A percentile compares a stretch with the other conserved stretches of the same genome.
phyloP scores from a whole-genome alignment of 2,797 vertebrate species.

The Coluber constrictor region DNA sequence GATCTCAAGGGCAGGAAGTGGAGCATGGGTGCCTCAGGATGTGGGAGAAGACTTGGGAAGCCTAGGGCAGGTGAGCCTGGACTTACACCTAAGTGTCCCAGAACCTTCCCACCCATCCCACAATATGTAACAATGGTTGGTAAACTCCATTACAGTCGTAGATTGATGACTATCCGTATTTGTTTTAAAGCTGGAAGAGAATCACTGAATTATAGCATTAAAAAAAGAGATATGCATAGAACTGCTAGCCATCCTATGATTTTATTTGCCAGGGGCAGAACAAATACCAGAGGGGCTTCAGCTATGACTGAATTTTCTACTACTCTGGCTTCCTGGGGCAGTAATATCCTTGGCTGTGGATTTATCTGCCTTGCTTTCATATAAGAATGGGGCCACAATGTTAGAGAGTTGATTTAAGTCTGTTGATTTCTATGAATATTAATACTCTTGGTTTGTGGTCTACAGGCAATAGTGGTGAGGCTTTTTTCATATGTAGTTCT shows the following conservation, averaged over 20 bases:
- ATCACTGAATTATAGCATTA: background rate
- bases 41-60: too few species aligned
- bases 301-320: background rate
- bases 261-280: background rate
- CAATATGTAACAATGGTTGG: background rate
- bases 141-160: background rate
- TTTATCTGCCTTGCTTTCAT: background rate
- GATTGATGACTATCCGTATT: background rate
- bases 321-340: background rate
- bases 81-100: too few species aligned
- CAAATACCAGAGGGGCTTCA: background rate
- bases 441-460: background rate
- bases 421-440: background rate
- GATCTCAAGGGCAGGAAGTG: too few species aligned
- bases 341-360: background rate
- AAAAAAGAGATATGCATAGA: background rate
- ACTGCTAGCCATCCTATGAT: background rate
- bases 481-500: background rate
- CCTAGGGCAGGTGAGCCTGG: too few species aligned
- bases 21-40: too few species aligned
- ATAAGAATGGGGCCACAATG: background rate
- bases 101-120: background rate
- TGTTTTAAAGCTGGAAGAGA: background rate
- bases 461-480: background rate
- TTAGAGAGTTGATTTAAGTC: background rate